Base-by-base conservation (phyloP, 2,888 invertebrate genomes). In the Drosophila affinis region DNA sequence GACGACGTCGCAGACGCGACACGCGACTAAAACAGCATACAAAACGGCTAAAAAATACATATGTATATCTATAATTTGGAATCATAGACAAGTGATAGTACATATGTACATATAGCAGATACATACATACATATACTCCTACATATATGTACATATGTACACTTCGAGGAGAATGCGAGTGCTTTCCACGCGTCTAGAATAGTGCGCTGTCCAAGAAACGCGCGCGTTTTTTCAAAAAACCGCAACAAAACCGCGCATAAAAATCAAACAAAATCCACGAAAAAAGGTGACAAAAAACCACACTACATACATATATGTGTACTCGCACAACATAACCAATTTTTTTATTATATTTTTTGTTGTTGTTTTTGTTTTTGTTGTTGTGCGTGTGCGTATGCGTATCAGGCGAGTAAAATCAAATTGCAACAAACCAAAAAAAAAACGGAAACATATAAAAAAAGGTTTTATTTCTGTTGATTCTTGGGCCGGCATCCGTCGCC, bases 1-100 rank as follows among this genome's bases (percentile, higher is more conserved):
- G 80, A 87, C 87, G 81, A 76, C 78, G 81, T 79, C 78, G 79
- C 81, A 72, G 78, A 79, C 77, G 81, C 78, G 76, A 87, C 87
- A 89, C 89, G 81, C 88, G 87, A 81, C 85, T 68, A 79, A 62
- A 77, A 32, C 49, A 32, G 27, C 34, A 39, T 46, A 34, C 52
- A 27, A 53, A 58, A 71, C 27, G 48, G 73, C 52, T 58, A 49
- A 55, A 51, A 53, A 39, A 24, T 5, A 24, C 4, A 24, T 5
- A 24, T 5, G 5, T 21, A 21, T 21, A 21, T 21, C 4, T 56
- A 52, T 44, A 54, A 55, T 53, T 61, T 0, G 39, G 29, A 48
- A 54, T 3, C 18, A 58, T 39, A 51, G 17, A 55, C 59, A 67
- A 72, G 69, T 69, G 62, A 53, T 62, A 34, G 47, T 46, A 48